phyloP scores from a whole-genome alignment of 1,140 invertebrate genomes.

The Zaprionus tsacasi region DNA sequence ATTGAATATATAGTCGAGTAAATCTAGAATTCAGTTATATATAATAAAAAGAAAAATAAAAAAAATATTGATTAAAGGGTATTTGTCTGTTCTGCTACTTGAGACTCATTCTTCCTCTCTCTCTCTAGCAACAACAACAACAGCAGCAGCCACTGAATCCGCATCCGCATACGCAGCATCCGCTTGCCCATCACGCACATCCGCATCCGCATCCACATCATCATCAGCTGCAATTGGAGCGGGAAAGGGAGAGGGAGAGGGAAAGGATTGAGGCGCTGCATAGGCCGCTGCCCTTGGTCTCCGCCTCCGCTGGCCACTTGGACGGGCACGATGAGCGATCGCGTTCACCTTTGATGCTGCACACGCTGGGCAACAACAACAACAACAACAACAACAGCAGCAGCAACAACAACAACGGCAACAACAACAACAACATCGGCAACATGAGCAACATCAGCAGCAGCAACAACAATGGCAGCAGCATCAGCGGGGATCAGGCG shows the following conservation, averaged over 20 bases:
- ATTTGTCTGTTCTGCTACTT: no score
- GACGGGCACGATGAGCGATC: slow-evolving; percentile 70
- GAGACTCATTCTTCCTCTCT: neutral
- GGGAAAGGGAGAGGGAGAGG: slow-evolving; percentile 24
- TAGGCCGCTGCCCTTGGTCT: slow-evolving; percentile 22
- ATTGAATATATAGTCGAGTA: no score
- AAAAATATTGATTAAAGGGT: no score
- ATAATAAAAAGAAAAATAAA: no score
- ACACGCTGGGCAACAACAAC: slow-evolving; percentile 43
- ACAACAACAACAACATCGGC: slow-evolving; percentile 26
- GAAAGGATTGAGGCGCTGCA: slow-evolving; percentile 44
- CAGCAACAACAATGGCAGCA: slow-evolving; percentile 55
- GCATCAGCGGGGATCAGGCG: slow-evolving; percentile 77
- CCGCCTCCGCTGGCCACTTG: slow-evolving; percentile 5
- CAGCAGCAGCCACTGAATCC: slow-evolving; percentile 28
- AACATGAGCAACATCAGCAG: slow-evolving; percentile 41
- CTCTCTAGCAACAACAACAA: neutral
- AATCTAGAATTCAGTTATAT: no score
- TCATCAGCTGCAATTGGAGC: slow-evolving; percentile 47
- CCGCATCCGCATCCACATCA: slow-evolving; percentile 46
- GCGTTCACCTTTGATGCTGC: slow-evolving; percentile 72
- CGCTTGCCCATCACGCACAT: slow-evolving; percentile 38
- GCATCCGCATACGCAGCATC: slow-evolving; percentile 43
- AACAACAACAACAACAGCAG: slow-evolving; percentile 49
- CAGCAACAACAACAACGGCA: slow-evolving; percentile 25